phyloP scores from a whole-genome alignment of 2,888 invertebrate genomes.

The Chloromyia formosa region DNA sequence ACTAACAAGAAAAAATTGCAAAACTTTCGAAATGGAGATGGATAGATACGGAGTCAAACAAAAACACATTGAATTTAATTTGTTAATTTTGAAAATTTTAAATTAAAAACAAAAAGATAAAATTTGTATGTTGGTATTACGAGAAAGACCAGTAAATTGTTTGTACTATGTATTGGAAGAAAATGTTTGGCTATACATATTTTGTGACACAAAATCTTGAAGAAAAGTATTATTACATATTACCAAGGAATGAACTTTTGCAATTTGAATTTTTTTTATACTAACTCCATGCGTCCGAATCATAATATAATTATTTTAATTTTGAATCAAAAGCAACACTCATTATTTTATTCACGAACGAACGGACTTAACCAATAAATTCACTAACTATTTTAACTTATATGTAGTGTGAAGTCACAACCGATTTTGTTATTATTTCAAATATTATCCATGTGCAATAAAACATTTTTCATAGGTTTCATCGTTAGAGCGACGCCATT shows the following conservation, averaged over 20 bases:
- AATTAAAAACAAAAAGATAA: background rate
- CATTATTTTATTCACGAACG: background rate
- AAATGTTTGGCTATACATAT: background rate
- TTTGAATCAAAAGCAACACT: background rate
- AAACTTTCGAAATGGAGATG: slow-evolving; percentile 14
- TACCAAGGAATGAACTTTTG: slow-evolving; percentile 10
- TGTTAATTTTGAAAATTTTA: slow-evolving; percentile 3
- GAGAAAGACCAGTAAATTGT: too few species aligned
- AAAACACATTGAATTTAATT: background rate
- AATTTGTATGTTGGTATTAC: too few species aligned
- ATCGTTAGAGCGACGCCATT: slow-evolving; percentile 62
- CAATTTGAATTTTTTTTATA: slow-evolving; percentile 17
- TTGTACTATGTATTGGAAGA: too few species aligned
- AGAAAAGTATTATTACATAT: background rate
- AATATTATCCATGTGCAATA: slow-evolving; percentile 6
- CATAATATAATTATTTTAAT: background rate
- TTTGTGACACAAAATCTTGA: background rate
- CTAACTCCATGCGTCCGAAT: too few species aligned
- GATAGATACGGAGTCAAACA: slow-evolving; percentile 1
- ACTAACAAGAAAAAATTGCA: slow-evolving; percentile 32
- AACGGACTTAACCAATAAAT: background rate
- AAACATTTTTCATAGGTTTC: slow-evolving; percentile 57
- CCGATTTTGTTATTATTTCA: slow-evolving; percentile 6
- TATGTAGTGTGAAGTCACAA: background rate
- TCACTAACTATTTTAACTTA: background rate